A percentile compares a stretch with the other conserved stretches of the same genome.
Conservation (phyloP, 2,888 invertebrate species). For the Apoderus coryli region DNA sequence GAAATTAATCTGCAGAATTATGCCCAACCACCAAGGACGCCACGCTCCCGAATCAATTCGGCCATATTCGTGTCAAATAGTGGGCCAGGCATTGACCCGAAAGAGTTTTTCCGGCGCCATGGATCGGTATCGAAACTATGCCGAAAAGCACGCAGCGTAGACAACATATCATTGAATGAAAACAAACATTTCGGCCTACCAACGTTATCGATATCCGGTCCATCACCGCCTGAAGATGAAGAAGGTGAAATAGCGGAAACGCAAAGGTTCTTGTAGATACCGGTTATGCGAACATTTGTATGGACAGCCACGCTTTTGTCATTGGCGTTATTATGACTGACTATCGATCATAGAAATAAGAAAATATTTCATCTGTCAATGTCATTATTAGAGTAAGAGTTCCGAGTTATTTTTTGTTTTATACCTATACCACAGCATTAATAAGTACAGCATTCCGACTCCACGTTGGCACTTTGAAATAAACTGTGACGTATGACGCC, state of each 20-base stretch:
- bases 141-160: constrained; percentile 64
- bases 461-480: too few relatives aligned
- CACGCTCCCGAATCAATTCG: constrained; percentile 68
- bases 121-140: constrained; percentile 68
- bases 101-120: constrained; percentile 65
- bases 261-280: constrained; percentile 10
- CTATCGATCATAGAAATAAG: too few relatives aligned
- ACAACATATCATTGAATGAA: constrained; percentile 46
- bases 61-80: constrained; percentile 72
- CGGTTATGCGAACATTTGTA: too few relatives aligned
- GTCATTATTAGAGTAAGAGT: too few relatives aligned
- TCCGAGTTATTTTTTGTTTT: too few relatives aligned
- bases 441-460: too few relatives aligned
- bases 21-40: constrained; percentile 35
- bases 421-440: too few relatives aligned
- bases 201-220: constrained; percentile 61
- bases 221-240: constrained; percentile 41
- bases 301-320: too few relatives aligned
- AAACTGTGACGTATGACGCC: too few relatives aligned
- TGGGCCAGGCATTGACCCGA: constrained; percentile 60
- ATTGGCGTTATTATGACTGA: too few relatives aligned
- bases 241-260: constrained; percentile 12
- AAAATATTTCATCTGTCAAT: too few relatives aligned
- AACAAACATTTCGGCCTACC: constrained; percentile 49
- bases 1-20: constrained; percentile 18